phyloP scores from a whole-genome alignment of 2,113 vertebrate genomes.

The Salminus brasiliensis region DNA sequence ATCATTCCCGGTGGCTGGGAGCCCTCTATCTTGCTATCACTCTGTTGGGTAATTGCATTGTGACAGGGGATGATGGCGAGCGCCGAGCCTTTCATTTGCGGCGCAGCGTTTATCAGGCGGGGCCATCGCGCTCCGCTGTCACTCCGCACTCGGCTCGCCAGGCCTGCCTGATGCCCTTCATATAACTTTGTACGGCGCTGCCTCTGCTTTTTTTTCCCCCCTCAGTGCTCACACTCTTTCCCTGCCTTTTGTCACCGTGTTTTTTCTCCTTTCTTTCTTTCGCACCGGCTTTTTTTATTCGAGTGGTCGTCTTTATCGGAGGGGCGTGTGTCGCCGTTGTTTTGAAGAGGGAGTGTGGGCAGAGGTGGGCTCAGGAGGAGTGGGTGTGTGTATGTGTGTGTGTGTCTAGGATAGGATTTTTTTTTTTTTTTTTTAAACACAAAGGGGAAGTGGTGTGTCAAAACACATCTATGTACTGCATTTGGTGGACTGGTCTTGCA shows the following conservation, averaged over 20 bases:
- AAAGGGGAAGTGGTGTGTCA: slow-evolving; percentile 6
- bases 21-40: slow-evolving; percentile 99
- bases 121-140: slow-evolving; percentile 99
- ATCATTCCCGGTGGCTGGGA: slow-evolving; percentile 98
- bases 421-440: background rate
- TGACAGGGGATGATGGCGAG: slow-evolving; percentile 99
- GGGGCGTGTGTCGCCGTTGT: slow-evolving; percentile 65
- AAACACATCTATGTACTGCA: slow-evolving; percentile 6
- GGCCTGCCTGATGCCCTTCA: slow-evolving; percentile 99
- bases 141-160: slow-evolving; percentile 98
- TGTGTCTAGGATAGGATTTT: slow-evolving; percentile 25
- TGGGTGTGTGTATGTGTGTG: background rate
- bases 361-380: slow-evolving; percentile 32
- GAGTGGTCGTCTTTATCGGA: slow-evolving; percentile 57
- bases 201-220: slow-evolving; percentile 91
- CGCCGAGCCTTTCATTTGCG: slow-evolving; percentile 99
- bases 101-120: slow-evolving; percentile 98
- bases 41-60: slow-evolving; percentile 99
- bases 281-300: slow-evolving; percentile 41
- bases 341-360: slow-evolving; percentile 43
- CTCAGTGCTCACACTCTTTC: slow-evolving; percentile 84
- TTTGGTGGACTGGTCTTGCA: background rate
- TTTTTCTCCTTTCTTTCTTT: slow-evolving; percentile 34
- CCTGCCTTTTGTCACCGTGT: slow-evolving; percentile 37
- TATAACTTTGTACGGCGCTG: slow-evolving; percentile 99